A percentile compares a stretch with the other conserved stretches of the same genome.
phyloP scores from a whole-genome alignment of 2,888 invertebrate species.

The Dryobotodes eremita region DNA sequence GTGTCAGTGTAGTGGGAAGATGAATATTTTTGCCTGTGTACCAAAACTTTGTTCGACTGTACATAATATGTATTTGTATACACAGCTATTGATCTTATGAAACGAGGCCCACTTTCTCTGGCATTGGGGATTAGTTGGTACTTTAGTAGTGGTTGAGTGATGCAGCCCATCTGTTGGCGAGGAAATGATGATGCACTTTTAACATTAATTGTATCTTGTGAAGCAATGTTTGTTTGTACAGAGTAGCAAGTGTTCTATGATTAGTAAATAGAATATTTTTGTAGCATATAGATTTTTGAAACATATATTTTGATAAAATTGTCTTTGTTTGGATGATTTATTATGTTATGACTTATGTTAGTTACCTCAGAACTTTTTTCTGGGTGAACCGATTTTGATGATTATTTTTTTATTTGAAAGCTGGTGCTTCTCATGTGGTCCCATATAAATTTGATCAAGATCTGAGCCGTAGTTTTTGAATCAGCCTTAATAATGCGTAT shows the following conservation, averaged over 20 bases:
- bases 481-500: too few species aligned
- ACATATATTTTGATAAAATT: too few species aligned
- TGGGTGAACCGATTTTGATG: too few species aligned
- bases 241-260: slow-evolving; percentile 6
- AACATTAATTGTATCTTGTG: slow-evolving; percentile 20
- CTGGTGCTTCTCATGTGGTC: too few species aligned
- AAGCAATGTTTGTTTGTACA: slow-evolving; percentile 21
- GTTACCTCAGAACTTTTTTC: too few species aligned
- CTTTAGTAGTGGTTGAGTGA: slow-evolving; percentile 28
- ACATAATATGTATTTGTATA: slow-evolving; percentile 20
- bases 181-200: slow-evolving; percentile 35
- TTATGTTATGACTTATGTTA: too few species aligned
- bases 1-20: not conserved
- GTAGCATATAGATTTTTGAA: not conserved
- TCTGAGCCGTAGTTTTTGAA: too few species aligned
- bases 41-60: slow-evolving; percentile 8
- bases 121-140: slow-evolving; percentile 57
- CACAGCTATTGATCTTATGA: slow-evolving; percentile 46
- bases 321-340: too few species aligned
- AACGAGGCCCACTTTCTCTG: slow-evolving; percentile 70
- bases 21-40: not conserved
- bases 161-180: slow-evolving; percentile 51
- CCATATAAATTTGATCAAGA: too few species aligned
- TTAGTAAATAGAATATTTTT: not conserved
- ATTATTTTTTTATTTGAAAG: too few species aligned